These are phyloP conservation scores for Oryzias dopingdopingensis DNA, from an alignment of 2,797 vertebrate genomes.

Conservation along the genomic window DNA sequence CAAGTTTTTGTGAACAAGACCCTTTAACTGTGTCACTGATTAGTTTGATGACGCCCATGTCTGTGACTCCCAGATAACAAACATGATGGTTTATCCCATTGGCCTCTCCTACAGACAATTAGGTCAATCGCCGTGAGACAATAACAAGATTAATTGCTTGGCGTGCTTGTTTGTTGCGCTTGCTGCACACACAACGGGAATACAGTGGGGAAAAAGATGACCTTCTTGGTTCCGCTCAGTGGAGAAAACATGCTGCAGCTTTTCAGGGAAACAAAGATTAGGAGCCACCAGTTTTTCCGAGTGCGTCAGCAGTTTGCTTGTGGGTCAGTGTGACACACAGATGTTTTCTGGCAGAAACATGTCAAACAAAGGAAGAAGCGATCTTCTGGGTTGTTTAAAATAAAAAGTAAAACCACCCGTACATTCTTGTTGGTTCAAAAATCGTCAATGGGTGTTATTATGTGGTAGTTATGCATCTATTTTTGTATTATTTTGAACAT, in stretches of 20 bases:
- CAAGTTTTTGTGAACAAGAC: slow-evolving; percentile 1
- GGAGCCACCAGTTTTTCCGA: slow-evolving; percentile 11
- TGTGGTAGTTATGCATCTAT: no score
- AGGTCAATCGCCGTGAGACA: slow-evolving; percentile 38
- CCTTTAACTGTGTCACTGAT: slow-evolving; percentile 22
- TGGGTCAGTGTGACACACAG: not conserved
- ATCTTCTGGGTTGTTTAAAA: not conserved
- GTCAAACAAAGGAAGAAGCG: not conserved
- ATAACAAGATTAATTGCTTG: slow-evolving; percentile 54
- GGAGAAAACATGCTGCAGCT: slow-evolving; percentile 1
- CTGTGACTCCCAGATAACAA: slow-evolving; percentile 21
- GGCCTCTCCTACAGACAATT: slow-evolving; percentile 37
- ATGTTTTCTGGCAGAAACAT: not conserved
- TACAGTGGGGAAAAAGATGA: slow-evolving; percentile 13
- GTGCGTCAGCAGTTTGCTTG: slow-evolving; percentile 1
- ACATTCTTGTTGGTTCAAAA: no score
- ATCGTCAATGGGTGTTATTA: no score
- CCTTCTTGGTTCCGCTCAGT: slow-evolving; percentile 17
- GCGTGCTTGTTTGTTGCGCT: slow-evolving; percentile 32
- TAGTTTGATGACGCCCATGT: slow-evolving; percentile 10
- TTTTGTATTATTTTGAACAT: no score
- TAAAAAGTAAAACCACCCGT: no score
- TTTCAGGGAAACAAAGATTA: slow-evolving; percentile 47
- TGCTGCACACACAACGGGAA: slow-evolving; percentile 8
- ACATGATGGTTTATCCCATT: slow-evolving; percentile 22